These are phyloP conservation scores for Zygogramma bicolorata DNA, from an alignment of 2,888 invertebrate species.

Conservation along the genomic window DNA sequence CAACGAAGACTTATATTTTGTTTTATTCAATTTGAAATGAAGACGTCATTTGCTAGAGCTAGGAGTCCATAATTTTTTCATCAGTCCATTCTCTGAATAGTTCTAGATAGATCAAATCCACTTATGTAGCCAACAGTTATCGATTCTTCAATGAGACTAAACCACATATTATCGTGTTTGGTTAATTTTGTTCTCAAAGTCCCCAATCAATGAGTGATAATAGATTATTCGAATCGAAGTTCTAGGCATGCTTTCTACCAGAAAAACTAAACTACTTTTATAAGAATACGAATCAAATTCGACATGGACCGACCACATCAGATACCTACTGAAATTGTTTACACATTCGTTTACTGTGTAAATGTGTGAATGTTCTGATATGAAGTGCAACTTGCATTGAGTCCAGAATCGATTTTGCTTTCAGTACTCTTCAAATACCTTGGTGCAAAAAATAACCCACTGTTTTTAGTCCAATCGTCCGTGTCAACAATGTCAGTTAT, in stretches of 20 bases:
- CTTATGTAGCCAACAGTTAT: neutral
- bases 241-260: slow-evolving; percentile 29
- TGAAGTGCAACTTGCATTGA: too few species aligned
- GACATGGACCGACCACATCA: neutral
- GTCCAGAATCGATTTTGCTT: neutral
- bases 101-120: neutral
- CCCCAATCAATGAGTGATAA: neutral
- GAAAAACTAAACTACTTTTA: slow-evolving; percentile 11
- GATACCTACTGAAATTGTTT: neutral
- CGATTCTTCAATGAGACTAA: neutral
- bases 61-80: too few species aligned
- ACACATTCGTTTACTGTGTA: too few species aligned
- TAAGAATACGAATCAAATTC: neutral
- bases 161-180: slow-evolving; percentile 10
- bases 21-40: too few species aligned
- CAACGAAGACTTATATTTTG: too few species aligned
- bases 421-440: neutral
- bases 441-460: slow-evolving; percentile 13
- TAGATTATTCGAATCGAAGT: slow-evolving; percentile 9
- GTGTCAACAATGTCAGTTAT: slow-evolving; percentile 33
- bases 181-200: neutral
- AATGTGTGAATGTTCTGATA: too few species aligned
- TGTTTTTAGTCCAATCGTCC: slow-evolving; percentile 30
- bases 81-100: too few species aligned
- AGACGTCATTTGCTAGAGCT: too few species aligned